Evolutionary conservation across 2,113 vertebrate genomes (phyloP).

Genomic region (Litocranius walleri): DNA sequence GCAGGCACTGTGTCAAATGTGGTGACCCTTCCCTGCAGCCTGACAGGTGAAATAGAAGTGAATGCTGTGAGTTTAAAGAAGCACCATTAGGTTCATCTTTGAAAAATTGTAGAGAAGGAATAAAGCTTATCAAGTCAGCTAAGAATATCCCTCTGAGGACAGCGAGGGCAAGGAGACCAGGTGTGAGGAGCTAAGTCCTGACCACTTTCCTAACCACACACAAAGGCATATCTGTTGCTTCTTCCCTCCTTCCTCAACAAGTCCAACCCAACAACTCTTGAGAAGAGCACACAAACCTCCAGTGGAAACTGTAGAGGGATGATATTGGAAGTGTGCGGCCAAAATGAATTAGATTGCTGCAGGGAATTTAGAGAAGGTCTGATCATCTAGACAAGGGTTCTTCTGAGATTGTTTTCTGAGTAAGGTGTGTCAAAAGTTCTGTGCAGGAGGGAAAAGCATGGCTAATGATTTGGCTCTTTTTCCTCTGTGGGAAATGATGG

Average conservation of each 20-base stretch:
- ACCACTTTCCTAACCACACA: not conserved
- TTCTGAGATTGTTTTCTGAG: not conserved
- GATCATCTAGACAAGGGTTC: not conserved
- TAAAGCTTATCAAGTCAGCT: not conserved
- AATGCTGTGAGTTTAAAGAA: not conserved
- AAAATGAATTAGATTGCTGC: fast-evolving
- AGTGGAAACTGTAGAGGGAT: not conserved
- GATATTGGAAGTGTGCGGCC: no score
- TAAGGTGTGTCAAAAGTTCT: not conserved
- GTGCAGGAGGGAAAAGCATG: fast-evolving
- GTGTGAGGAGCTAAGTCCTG: not conserved
- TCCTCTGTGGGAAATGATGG: no score
- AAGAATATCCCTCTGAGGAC: not conserved
- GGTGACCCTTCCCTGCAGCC: not conserved
- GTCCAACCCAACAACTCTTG: not conserved
- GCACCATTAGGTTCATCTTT: not conserved
- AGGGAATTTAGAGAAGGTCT: not conserved
- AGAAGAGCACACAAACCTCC: not conserved
- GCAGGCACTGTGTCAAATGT: fast-evolving
- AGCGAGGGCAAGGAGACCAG: not conserved
- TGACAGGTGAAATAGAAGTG: not conserved
- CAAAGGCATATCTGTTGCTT: not conserved
- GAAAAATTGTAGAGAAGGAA: not conserved
- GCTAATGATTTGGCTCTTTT: not conserved
- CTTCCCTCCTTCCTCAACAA: not conserved